Evolutionary conservation across 2,797 vertebrate species (phyloP).

Genomic region (Rousettus madagascariensis): DNA sequence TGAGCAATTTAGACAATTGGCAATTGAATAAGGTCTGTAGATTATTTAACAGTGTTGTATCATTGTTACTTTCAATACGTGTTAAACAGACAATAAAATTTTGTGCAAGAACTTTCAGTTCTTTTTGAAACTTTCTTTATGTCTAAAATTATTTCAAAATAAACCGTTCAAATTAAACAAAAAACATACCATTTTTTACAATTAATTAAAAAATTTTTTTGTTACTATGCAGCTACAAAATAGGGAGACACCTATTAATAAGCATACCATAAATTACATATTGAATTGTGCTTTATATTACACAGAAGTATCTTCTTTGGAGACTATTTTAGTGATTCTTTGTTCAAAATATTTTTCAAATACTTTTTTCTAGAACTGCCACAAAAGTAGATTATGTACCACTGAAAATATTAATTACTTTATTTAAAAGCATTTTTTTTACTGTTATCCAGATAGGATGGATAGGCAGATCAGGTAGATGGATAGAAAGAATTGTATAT

Average conservation of each 20-base stretch:
- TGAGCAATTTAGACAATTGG: neutral
- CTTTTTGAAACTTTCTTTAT: neutral
- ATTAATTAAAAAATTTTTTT: neutral
- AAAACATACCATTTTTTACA: neutral
- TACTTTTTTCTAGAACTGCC: neutral
- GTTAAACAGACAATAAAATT: neutral
- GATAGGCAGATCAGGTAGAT: neutral
- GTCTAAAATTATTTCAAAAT: neutral
- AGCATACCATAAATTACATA: neutral
- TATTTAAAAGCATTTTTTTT: neutral
- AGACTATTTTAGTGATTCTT: neutral
- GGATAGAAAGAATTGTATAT: neutral
- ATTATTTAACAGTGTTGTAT: neutral
- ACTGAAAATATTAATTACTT: neutral
- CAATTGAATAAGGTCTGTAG: neutral
- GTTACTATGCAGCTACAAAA: neutral
- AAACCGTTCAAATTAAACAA: neutral
- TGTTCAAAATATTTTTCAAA: neutral
- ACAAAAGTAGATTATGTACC: neutral
- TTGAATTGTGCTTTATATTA: neutral
- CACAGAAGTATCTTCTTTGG: neutral
- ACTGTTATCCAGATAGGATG: neutral
- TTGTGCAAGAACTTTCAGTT: neutral
- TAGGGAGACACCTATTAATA: neutral
- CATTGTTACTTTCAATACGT: neutral